Evolutionary conservation across 1,140 invertebrate genomes (phyloP).

Genomic region (Araneus ventricosus): DNA sequence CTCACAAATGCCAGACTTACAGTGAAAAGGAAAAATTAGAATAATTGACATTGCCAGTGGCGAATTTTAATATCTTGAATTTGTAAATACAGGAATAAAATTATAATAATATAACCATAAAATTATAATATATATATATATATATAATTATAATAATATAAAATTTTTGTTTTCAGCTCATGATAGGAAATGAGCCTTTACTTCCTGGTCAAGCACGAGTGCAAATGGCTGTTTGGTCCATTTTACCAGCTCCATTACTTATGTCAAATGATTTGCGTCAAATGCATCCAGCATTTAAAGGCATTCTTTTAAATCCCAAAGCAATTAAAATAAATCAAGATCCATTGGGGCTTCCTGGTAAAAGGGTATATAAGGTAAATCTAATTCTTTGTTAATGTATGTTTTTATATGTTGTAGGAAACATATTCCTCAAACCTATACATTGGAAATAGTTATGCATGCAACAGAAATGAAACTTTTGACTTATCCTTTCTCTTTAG

Average conservation of each 20-base stretch:
- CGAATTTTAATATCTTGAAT: no score
- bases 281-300: slow-evolving; percentile 77
- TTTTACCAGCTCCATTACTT: slow-evolving; percentile 81
- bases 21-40: no score
- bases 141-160: no score
- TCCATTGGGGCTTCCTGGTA: slow-evolving; percentile 80
- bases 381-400: not conserved
- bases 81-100: no score
- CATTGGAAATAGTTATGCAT: not conserved
- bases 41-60: no score
- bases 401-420: not conserved
- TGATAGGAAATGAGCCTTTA: slow-evolving; percentile 80
- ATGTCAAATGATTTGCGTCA: slow-evolving; percentile 81
- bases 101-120: no score
- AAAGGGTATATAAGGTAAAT: slow-evolving; percentile 78
- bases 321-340: slow-evolving; percentile 80
- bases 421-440: not conserved
- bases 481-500: no score
- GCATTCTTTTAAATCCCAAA: slow-evolving; percentile 79
- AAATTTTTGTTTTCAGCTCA: slow-evolving; percentile 77
- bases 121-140: no score
- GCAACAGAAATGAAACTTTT: not conserved
- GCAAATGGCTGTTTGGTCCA: slow-evolving; percentile 81
- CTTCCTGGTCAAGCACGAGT: slow-evolving; percentile 79
- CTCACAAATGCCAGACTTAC: no score